Evolutionary conservation across 2,797 vertebrate genomes (phyloP).

Genomic region (Falco cherrug): DNA sequence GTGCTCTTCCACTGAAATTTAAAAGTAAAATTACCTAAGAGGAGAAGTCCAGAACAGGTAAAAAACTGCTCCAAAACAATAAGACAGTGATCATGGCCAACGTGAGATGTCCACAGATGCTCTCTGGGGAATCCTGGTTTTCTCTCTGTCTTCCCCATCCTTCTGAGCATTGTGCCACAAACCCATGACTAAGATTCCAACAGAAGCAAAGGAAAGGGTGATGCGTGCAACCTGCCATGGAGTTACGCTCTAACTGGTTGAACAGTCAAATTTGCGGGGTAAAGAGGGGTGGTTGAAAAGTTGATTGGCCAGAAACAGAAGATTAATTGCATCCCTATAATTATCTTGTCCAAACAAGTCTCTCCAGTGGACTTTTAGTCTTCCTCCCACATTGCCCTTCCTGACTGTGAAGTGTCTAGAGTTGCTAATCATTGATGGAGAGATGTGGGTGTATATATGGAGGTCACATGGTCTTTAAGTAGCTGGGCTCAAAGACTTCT

Average conservation of each 20-base stretch:
- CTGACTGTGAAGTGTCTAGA: not conserved
- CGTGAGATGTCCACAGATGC: not conserved
- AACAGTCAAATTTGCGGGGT: not conserved
- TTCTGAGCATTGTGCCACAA: rapidly evolving
- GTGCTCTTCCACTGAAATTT: not conserved
- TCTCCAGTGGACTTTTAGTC: not conserved
- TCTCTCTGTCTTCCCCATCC: not conserved
- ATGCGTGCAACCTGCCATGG: rapidly evolving
- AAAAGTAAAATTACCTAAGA: not conserved
- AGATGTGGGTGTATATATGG: not conserved
- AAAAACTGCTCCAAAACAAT: not conserved
- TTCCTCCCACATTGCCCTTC: not conserved
- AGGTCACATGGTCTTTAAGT: not conserved
- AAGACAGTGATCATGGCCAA: rapidly evolving
- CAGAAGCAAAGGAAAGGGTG: not conserved
- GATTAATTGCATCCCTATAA: constrained; percentile 14
- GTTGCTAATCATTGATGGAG: not conserved
- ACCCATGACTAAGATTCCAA: not conserved
- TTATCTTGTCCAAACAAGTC: not conserved
- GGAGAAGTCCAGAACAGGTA: not conserved
- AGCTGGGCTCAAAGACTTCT: not conserved
- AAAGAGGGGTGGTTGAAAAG: not conserved
- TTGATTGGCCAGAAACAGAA: not conserved
- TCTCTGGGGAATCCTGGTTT: not conserved
- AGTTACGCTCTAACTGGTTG: not conserved